phyloP scores from a whole-genome alignment of 2,797 vertebrate species.

The Odontamblyopus lacepedii region DNA sequence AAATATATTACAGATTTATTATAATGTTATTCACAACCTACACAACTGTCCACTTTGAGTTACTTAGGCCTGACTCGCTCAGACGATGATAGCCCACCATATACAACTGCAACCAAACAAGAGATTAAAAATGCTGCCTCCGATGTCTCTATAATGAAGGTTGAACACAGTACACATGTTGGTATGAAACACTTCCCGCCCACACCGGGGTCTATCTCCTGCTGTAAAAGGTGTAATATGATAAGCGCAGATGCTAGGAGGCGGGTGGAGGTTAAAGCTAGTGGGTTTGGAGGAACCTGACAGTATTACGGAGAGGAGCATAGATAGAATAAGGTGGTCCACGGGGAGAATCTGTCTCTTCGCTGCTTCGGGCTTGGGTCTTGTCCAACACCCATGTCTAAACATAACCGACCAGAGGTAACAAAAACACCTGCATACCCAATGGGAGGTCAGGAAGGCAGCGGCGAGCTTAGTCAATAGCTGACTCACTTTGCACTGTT shows the following conservation, averaged over 20 bases:
- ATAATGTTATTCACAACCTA: neutral
- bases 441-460: slow-evolving; percentile 57
- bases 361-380: slow-evolving; percentile 52
- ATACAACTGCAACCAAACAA: slow-evolving; percentile 9
- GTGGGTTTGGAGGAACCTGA: slow-evolving; percentile 54
- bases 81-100: slow-evolving; percentile 19
- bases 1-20: neutral
- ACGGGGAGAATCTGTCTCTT: slow-evolving; percentile 41
- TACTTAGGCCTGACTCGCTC: neutral
- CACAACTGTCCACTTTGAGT: neutral
- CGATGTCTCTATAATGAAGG: slow-evolving; percentile 6
- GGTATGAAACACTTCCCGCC: slow-evolving; percentile 19
- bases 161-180: slow-evolving; percentile 2
- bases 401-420: slow-evolving; percentile 64
- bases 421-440: slow-evolving; percentile 72
- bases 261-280: slow-evolving; percentile 45
- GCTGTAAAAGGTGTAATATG: slow-evolving; percentile 23
- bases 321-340: slow-evolving; percentile 49
- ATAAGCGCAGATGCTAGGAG: slow-evolving; percentile 59
- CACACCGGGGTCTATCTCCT: slow-evolving; percentile 18
- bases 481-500: slow-evolving; percentile 62
- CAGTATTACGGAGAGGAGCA: slow-evolving; percentile 38
- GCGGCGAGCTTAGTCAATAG: slow-evolving; percentile 48
- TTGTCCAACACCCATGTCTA: slow-evolving; percentile 66
- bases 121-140: neutral